Evolutionary conservation across 1,140 invertebrate species (phyloP).

Genomic region (Cepaea nemoralis): DNA sequence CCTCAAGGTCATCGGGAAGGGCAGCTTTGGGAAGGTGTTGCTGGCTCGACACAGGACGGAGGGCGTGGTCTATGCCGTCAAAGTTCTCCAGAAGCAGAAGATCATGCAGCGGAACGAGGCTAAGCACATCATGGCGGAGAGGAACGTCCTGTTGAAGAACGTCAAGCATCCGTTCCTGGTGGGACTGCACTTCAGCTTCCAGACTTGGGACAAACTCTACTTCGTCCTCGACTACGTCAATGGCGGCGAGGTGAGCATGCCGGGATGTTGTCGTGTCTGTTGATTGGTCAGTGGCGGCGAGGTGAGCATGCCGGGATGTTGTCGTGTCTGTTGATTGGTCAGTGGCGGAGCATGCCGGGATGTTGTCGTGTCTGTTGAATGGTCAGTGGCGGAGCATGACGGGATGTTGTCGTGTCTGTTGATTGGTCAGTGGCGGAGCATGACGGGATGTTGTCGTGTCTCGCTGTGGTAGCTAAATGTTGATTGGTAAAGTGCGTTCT

Average conservation of each 20-base stretch:
- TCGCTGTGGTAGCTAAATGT: too few relatives aligned
- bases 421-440: slow-evolving; percentile 77
- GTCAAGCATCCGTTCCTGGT: slow-evolving; percentile 81
- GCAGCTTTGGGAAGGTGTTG: slow-evolving; percentile 79
- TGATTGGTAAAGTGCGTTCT: slow-evolving; percentile 78
- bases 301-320: slow-evolving; percentile 66
- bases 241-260: slow-evolving; percentile 77
- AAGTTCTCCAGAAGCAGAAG: slow-evolving; percentile 73
- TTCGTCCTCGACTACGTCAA: slow-evolving; percentile 82
- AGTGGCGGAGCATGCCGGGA: slow-evolving; percentile 76
- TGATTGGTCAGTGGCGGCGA: slow-evolving; percentile 79
- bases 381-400: slow-evolving; percentile 78
- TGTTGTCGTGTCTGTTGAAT: too few relatives aligned
- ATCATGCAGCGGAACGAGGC: slow-evolving; percentile 79
- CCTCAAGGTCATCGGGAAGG: slow-evolving; percentile 79
- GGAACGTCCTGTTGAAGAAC: slow-evolving; percentile 79
- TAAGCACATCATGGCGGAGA: slow-evolving; percentile 80
- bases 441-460: too few relatives aligned
- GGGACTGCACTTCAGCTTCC: slow-evolving; percentile 80
- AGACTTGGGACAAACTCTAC: slow-evolving; percentile 80
- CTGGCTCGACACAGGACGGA: slow-evolving; percentile 77
- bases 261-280: too few relatives aligned
- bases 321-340: slow-evolving; percentile 57
- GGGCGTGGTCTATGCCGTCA: slow-evolving; percentile 60
- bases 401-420: too few relatives aligned